These are phyloP conservation scores for Cancer borealis DNA, from an alignment of 2,888 invertebrate species.

Conservation along the genomic window DNA sequence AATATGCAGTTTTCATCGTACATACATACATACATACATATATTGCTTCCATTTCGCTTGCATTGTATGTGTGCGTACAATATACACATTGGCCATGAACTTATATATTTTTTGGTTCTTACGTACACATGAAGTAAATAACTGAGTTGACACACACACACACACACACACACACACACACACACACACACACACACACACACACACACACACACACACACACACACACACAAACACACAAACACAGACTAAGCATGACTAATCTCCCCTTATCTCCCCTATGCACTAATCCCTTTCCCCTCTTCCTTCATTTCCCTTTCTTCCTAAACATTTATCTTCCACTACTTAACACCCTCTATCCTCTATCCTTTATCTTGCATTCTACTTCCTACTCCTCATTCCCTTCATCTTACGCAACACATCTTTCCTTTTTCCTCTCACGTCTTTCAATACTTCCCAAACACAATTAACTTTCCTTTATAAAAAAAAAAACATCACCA, in stretches of 20 bases:
- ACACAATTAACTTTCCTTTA: too few species aligned
- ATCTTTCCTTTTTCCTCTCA: background rate
- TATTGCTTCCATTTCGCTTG: too few species aligned
- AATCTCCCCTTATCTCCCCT: too few species aligned
- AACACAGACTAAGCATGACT: background rate
- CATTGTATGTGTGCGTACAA: too few species aligned
- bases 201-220: slow-evolving; percentile 11
- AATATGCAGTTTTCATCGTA: too few species aligned
- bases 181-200: background rate
- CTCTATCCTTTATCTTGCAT: background rate
- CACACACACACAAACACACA: slow-evolving; percentile 10
- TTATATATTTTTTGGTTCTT: too few species aligned
- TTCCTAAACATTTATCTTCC: background rate
- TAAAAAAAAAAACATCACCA: too few species aligned
- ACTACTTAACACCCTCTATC: background rate
- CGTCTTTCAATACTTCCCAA: background rate
- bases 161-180: background rate
- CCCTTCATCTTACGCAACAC: background rate
- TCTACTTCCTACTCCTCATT: background rate
- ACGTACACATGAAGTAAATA: too few species aligned
- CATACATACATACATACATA: too few species aligned
- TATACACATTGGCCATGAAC: too few species aligned
- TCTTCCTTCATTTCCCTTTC: background rate
- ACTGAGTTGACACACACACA: background rate
- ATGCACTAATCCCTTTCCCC: too few species aligned